These are phyloP conservation scores for Anoplolepis gracilipes DNA, from an alignment of 1,140 invertebrate species.

Conservation along the genomic window DNA sequence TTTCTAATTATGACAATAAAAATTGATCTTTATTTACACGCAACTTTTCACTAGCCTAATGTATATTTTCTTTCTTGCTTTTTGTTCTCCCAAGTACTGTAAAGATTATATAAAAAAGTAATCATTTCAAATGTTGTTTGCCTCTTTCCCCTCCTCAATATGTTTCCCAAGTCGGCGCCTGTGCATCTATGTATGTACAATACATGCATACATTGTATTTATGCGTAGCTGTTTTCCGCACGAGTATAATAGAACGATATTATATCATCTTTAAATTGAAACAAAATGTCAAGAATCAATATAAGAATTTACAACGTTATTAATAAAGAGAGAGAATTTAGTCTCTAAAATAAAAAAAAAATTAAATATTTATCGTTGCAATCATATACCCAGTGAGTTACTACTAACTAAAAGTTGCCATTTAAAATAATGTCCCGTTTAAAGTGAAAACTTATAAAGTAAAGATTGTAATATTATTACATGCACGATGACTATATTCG, in stretches of 20 bases:
- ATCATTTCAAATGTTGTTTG: too few relatives aligned
- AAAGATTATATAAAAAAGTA: too few relatives aligned
- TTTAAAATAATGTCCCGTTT: not conserved
- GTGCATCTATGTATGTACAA: too few relatives aligned
- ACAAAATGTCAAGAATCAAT: not conserved
- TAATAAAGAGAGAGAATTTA: too few relatives aligned
- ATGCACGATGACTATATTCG: not conserved
- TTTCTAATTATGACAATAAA: too few relatives aligned
- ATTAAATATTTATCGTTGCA: not conserved
- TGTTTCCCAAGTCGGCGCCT: too few relatives aligned
- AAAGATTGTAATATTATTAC: not conserved
- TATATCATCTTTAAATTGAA: not conserved
- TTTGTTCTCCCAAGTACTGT: too few relatives aligned
- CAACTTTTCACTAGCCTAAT: too few relatives aligned
- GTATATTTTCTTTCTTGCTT: too few relatives aligned
- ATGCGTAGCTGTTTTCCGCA: not conserved
- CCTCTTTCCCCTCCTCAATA: too few relatives aligned
- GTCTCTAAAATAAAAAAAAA: not conserved
- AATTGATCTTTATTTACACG: too few relatives aligned
- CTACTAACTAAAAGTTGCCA: not conserved
- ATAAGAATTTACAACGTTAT: too few relatives aligned
- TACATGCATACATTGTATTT: not conserved
- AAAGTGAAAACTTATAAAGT: not conserved
- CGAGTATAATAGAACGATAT: not conserved
- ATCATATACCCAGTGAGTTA: not conserved